A percentile compares a stretch with the other conserved stretches of the same genome.
Conservation (phyloP, 2,113 vertebrate genomes). For the Thryonomys swinderianus region DNA sequence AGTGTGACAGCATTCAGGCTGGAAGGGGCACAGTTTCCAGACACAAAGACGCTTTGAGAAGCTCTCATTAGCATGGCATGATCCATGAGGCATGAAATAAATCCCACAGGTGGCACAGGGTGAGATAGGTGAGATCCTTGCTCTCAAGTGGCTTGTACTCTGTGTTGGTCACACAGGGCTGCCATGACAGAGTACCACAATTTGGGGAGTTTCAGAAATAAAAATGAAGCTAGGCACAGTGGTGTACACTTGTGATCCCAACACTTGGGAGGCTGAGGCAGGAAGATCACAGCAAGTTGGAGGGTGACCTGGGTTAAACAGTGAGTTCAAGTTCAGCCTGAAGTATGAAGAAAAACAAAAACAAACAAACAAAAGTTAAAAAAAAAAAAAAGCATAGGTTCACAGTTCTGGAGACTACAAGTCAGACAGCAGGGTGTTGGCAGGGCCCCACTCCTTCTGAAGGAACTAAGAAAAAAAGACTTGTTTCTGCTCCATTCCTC, state of each 20-base stretch:
- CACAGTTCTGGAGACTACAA: neutral
- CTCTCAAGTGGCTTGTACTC: neutral
- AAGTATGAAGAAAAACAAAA: neutral
- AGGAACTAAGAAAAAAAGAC: too few relatives aligned
- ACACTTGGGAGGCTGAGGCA: neutral
- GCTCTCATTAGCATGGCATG: neutral
- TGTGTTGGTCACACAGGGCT: neutral
- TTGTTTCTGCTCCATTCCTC: neutral
- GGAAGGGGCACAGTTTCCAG: neutral
- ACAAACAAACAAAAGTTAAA: neutral
- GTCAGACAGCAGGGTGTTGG: neutral
- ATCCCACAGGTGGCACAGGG: neutral
- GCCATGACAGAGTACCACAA: neutral
- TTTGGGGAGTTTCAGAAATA: neutral
- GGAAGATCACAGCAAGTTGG: neutral
- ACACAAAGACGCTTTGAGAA: neutral
- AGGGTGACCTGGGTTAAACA: neutral
- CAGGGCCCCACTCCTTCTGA: neutral
- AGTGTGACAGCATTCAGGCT: neutral
- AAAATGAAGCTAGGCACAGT: neutral
- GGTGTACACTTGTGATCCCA: neutral
- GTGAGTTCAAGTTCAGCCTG: neutral
- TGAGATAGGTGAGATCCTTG: neutral
- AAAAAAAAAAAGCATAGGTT: neutral
- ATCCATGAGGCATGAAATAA: constrained; percentile 12